phyloP scores from a whole-genome alignment of 2,888 invertebrate species.

The Protonemura montana region DNA sequence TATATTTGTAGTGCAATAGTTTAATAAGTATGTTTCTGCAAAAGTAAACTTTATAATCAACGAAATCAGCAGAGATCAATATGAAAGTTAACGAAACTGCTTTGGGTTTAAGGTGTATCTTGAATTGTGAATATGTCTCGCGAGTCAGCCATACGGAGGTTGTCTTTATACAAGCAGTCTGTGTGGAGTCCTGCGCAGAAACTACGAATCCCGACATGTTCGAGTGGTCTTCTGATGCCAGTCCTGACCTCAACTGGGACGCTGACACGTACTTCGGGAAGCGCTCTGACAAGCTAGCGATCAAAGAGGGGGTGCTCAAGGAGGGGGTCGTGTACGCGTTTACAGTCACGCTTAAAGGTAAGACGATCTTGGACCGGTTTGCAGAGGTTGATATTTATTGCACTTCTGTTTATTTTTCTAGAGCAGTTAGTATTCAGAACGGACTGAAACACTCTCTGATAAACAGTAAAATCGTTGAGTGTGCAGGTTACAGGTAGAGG shows the following conservation, averaged over 20 bases:
- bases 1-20: too few relatives aligned
- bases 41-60: too few relatives aligned
- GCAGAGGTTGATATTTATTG: not conserved
- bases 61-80: too few relatives aligned
- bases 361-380: too few relatives aligned
- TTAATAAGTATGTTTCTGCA: too few relatives aligned
- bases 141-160: conserved; percentile 29
- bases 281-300: conserved; percentile 16
- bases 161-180: conserved; percentile 30
- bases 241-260: not conserved
- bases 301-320: conserved; percentile 20
- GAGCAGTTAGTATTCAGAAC: too few relatives aligned
- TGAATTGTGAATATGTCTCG: conserved; percentile 36
- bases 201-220: not conserved
- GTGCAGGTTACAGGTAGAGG: too few relatives aligned
- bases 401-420: too few relatives aligned
- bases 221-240: conserved; percentile 2
- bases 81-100: too few relatives aligned
- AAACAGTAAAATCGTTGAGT: too few relatives aligned
- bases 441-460: too few relatives aligned
- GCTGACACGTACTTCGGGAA: conserved; percentile 26
- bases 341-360: conserved; percentile 18
- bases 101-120: conserved; percentile 30
- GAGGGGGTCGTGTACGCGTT: conserved; percentile 29
- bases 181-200: not conserved